Base-by-base conservation (phyloP, 2,888 invertebrate species). In the Himalopsyche anomala region DNA sequence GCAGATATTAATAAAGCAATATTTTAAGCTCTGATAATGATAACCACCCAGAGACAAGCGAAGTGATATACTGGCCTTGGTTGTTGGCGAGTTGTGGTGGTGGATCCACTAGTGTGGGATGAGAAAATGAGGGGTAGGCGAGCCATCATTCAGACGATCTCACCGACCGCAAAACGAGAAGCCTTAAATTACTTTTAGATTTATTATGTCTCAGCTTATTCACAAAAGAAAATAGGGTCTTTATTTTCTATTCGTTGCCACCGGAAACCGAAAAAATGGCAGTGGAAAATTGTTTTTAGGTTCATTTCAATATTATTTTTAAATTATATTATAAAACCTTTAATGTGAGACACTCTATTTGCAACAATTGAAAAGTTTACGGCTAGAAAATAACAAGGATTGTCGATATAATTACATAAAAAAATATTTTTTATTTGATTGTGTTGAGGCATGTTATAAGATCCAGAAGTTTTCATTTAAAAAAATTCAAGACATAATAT, bases 141-240 rank as follows among this genome's bases (percentile, higher is more conserved):
- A 62, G 11, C 62, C 62, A 62, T 62, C 62, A 62, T 62, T 62
- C 28, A 19, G 62, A 62, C n/a, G 62, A 62, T 62, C 62, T 62
- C 28, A 19, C 62, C 62, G 8, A 62, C 82, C 82, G 38, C 85
- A 85, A 74, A 82, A 82, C 80, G 85, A 81, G 45, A 54, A 69
- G 82, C 74, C 85, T 82, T 85, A 82, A 85, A 85, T 85, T 85
- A 85, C 85, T 85, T 85, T 85, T 85, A 85, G 85, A 85, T 85
- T 85, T 85, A 85, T 85, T 85, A 79, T 85, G 82, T 82, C 79
- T 82, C 62, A 38, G 54, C 28, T 56, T 62, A 40, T 69, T 85
- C 85, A 51, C 12, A 51, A 51, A 51, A 51, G 51, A 51, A 51
- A 51, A 51, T 51, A 51, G 4, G 8, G 51, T 3, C 51, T 28